Evolutionary conservation across 2,888 invertebrate genomes (phyloP), one percentile per base, ranked within the genome.

Genomic region (Thumatha senex): DNA sequence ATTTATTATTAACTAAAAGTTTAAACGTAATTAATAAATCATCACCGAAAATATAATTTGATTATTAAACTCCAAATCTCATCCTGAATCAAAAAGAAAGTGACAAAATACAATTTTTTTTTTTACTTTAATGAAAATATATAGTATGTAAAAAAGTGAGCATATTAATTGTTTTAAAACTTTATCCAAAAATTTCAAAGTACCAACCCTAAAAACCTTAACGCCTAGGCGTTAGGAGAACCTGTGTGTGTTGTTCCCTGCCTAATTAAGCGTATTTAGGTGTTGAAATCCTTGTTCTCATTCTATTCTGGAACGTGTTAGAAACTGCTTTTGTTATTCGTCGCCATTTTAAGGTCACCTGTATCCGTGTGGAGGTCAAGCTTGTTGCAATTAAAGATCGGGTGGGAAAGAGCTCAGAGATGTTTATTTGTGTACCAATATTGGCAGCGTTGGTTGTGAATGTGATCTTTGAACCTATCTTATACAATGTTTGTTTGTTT

Each of bases 191-290:
- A 24, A 5, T 24, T n/a, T n/a, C n/a, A n/a, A 0, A 18, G 54
- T 10, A 46, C 2, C 81, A 87, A 47, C 87, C 87, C 87, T 88
- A 72, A 7, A 54, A 10, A 10, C 40, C 54, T 69, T 63, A 74
- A 76, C 72, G 67, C 67, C 75, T 64, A 54, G 77, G 78, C 75
- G 79, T 80, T 80, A 79, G 76, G 61, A 61, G 63, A 64, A 70
- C 74, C 74, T 76, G 77, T 78, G 82, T 82, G 82, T 79, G 87
- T 82, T 80, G 79, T 86, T 70, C 70, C 67, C 67, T 67, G 63
- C 84, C 86, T 88, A 90, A 90, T 90, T 90, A 89, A 89, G 84
- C 76, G 73, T 72, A 70, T 73, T 75, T 70, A 88, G 85, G 90
- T 90, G 90, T 90, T 80, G 84, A 84, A 79, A 86, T 79, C 80